These are phyloP conservation scores for Sturmia bella DNA, from an alignment of 2,888 invertebrate species.

Conservation along the genomic window DNA sequence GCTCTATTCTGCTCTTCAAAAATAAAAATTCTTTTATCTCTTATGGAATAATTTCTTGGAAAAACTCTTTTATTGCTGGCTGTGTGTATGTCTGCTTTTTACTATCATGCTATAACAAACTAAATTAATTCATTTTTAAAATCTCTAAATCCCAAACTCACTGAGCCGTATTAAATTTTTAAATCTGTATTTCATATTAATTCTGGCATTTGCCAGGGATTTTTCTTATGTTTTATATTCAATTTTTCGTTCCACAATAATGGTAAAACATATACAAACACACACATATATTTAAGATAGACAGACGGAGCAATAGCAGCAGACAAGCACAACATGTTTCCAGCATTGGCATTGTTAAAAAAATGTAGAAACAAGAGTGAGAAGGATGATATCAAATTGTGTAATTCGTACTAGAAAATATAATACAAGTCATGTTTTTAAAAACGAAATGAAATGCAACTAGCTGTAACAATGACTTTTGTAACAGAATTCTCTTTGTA, in stretches of 20 bases:
- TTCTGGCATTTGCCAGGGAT: constrained; percentile 62
- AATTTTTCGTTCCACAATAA: constrained; percentile 1
- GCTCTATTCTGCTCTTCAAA: background rate
- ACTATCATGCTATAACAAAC: constrained; percentile 50
- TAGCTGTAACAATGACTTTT: constrained; percentile 35
- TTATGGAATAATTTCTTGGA: background rate
- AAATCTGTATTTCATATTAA: constrained; percentile 66
- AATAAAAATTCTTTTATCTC: background rate
- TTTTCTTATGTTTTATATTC: constrained; percentile 1
- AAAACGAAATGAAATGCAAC: constrained; percentile 58
- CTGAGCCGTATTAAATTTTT: constrained; percentile 66
- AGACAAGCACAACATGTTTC: constrained; percentile 41
- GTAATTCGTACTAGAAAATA: constrained; percentile 59
- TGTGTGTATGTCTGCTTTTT: constrained; percentile 13
- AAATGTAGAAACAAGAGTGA: background rate
- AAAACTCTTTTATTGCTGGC: background rate
- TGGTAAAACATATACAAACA: constrained; percentile 9
- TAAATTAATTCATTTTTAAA: constrained; percentile 63
- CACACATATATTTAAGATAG: background rate
- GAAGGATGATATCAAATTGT: constrained; percentile 26
- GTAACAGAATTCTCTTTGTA: constrained; percentile 10
- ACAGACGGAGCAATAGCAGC: constrained; percentile 17
- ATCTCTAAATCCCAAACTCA: constrained; percentile 57
- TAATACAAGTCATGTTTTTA: constrained; percentile 50
- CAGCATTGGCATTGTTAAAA: background rate